A percentile compares a stretch with the other conserved stretches of the same genome.
phyloP scores from a whole-genome alignment of 2,113 vertebrate species.

The Etheostoma cragini region DNA sequence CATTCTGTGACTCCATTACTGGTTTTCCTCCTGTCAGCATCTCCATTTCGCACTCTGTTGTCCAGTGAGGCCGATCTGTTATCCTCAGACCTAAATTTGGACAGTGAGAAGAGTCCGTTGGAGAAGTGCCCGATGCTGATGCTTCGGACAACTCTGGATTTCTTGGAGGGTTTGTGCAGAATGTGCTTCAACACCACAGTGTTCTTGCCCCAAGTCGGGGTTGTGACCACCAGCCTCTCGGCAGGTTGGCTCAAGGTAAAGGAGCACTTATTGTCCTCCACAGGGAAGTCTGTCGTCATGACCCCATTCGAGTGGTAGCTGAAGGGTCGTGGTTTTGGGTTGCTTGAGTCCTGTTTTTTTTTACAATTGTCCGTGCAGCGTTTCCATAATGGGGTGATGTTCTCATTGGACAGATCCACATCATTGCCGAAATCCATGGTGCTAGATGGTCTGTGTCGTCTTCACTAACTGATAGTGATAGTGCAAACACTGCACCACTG shows the following conservation, averaged over 20 bases:
- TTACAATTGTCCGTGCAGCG: constrained; percentile 76
- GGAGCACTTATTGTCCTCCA: constrained; percentile 83
- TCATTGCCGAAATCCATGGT: constrained; percentile 89
- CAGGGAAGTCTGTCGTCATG: constrained; percentile 85
- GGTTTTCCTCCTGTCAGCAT: constrained; percentile 22
- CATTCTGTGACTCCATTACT: constrained; percentile 45
- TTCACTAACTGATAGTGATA: constrained; percentile 2
- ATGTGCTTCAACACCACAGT: constrained; percentile 76
- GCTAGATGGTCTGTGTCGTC: constrained; percentile 4
- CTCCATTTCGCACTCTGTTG: constrained; percentile 64
- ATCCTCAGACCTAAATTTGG: constrained; percentile 74
- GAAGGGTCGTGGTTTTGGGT: constrained; percentile 83
- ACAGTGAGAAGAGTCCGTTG: constrained; percentile 69
- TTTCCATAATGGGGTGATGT: constrained; percentile 87
- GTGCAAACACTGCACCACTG: constrained; percentile 40
- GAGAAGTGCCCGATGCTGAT: constrained; percentile 83
- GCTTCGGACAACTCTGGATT: constrained; percentile 80
- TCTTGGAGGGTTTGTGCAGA: constrained; percentile 81
- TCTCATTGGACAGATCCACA: constrained; percentile 84
- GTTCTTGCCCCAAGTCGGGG: constrained; percentile 52
- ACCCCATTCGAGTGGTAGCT: constrained; percentile 90
- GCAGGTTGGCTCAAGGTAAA: constrained; percentile 79
- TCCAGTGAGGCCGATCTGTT: constrained; percentile 68
- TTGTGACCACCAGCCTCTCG: constrained; percentile 72
- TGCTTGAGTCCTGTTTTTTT: constrained; percentile 52